Base-by-base conservation (phyloP, 2,113 vertebrate genomes). In the Actenoides hombroni region DNA sequence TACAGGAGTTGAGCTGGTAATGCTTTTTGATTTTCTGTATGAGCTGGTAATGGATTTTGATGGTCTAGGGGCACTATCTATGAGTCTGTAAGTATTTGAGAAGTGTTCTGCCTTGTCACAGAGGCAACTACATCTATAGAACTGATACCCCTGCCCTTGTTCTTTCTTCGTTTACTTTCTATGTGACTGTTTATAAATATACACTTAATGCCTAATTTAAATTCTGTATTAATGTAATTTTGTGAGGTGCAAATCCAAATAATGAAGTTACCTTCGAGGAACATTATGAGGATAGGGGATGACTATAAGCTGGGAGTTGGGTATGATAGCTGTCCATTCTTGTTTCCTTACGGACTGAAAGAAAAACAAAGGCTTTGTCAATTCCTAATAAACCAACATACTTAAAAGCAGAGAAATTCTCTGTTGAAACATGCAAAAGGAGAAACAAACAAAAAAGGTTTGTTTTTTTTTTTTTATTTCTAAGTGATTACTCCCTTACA, bases 311-410 rank as follows among this genome's bases (percentile, higher is more conserved):
- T 99, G 99, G 46, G 99, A 99, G 97, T 99, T 99, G 59, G 99
- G 99, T 94, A 99, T 99, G 96, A 99, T 99, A 79, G 99, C 99
- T 7, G 99, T 99, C 99, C 99, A 99, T 90, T 99, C 99, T 94
- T 99, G 98, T 80, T 96, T 99, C 93, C 99, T 98, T 73, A 98
- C 31, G 23, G 98, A 96, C 99, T 99, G 96, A 46, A 98, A 96
- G 61, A 79, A 87, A 83, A 95, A 83, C 53, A 90, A 92, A 94
- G 46, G 42, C 86, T 64, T 37, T 54, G 42, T 91, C 61, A 92
- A 63, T 69, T 88, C 48, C 53, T 76, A 82, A 40, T 51, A 92
- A 92, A 51, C 6, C 77, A 81, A 35, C 7, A 51, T 10, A 28
- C 37, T 69, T 61, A 67, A n/a, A 87, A 73, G 37, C n/a, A 78